Base-by-base conservation (phyloP, 2,113 vertebrate species). In the Varanus salvator region DNA sequence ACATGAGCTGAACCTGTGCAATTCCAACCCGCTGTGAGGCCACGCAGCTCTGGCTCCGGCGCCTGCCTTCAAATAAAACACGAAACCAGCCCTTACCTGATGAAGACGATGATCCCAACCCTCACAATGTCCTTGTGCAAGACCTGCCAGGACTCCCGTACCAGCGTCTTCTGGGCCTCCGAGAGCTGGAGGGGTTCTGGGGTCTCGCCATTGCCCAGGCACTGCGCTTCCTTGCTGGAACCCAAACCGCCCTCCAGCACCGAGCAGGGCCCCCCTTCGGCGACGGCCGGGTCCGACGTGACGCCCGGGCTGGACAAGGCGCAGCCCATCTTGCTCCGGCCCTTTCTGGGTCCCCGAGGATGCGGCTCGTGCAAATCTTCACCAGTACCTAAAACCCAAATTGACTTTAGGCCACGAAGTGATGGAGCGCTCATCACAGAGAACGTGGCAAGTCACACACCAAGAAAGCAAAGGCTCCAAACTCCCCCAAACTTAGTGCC, bases 81-180 rank as follows among this genome's bases (percentile, higher is more conserved):
- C 25, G 1, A 23, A 6, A 3, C 9, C 29, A 3, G 48, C 3
- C 15, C 86, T 86, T 68, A 93, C 92, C 91, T 66, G n/a, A 92
- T 92, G 1, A 93, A 93, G 86, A 93, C 87, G 2, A 93, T 92
- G 69, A 93, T 80, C 0, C 92, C 92, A 0, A 93, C 89, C 25
- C 84, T 44, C 1, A 89, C 77, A 8, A 93, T 93, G 52, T 92
- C 89, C 21, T 92, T 71, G 31, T 92, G 89, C 21, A 93, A 50
- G 8, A 90, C 1, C 8, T 17, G 23, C 92, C 92, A 93, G 72
- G 89, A 86, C 27, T 75, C 74, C 64, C 29, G 82, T 31, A 93
- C 57, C 72, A 80, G n/a, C 21, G 31, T 44, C 11, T 90, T 93
- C 84, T 93, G 89, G 14, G 27, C 31, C 15, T 69, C 80, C 0